These are phyloP conservation scores for Podargus strigoides DNA, from an alignment of 2,797 vertebrate species.

Conservation along the genomic window DNA sequence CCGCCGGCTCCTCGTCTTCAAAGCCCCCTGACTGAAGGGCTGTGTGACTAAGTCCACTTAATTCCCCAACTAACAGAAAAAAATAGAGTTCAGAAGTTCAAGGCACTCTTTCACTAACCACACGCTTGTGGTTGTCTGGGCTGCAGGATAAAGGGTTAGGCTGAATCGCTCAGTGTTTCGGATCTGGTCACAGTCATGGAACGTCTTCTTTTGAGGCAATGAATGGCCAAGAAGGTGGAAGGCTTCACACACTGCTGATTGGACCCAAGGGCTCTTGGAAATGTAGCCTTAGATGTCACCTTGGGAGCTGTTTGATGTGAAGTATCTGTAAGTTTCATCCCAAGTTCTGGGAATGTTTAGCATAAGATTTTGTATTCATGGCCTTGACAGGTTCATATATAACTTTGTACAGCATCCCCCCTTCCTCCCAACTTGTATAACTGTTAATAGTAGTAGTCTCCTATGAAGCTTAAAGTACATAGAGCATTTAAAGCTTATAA, in stretches of 20 bases:
- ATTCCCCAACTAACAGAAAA: conserved; percentile 22
- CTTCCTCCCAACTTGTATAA: not conserved
- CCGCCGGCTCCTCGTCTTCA: conserved; percentile 15
- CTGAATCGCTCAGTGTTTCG: not conserved
- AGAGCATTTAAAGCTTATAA: conserved; percentile 47
- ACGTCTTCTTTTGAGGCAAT: not conserved
- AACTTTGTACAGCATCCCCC: not conserved
- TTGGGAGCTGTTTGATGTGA: not conserved
- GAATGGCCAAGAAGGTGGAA: not conserved
- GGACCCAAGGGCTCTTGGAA: not conserved
- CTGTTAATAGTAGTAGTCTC: conserved; percentile 29
- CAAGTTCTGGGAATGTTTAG: conserved; percentile 37
- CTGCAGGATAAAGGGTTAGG: not conserved
- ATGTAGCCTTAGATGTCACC: not conserved
- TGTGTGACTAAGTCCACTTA: conserved; percentile 37
- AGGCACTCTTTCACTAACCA: conserved; percentile 16
- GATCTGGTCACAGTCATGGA: not conserved
- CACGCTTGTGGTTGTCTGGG: conserved; percentile 45
- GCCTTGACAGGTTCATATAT: conserved; percentile 21
- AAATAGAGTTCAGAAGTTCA: conserved; percentile 53
- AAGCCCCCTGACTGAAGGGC: conserved; percentile 30
- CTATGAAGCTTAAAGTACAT: conserved; percentile 27
- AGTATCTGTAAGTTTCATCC: conserved; percentile 3
- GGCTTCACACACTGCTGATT: not conserved
- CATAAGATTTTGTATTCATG: not conserved